Evolutionary conservation across 1,140 invertebrate genomes (phyloP), one percentile per base, ranked within the genome.

Genomic region (Trissolcus basalis): DNA sequence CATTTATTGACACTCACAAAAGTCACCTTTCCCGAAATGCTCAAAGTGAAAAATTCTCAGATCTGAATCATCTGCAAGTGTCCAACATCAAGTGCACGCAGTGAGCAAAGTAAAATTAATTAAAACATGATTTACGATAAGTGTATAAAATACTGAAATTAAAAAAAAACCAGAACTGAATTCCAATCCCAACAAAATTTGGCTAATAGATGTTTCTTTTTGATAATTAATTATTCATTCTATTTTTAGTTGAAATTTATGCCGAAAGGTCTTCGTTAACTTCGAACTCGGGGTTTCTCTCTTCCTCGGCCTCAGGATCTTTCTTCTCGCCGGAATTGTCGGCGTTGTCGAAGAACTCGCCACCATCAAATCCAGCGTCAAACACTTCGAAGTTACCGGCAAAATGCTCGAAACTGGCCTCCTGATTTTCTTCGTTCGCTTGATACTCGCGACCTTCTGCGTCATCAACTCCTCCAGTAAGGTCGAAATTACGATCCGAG

Each of bases 181-280:
- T 11, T 39, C 9, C 9, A 39, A 39, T 39, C n/a, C 9, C n/a
- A n/a, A 39, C n/a, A 39, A 9, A 39, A 39, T 39, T 39, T 39
- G 9, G 9, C 9, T 9, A 39, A 39, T 39, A 8, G 2, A 39
- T 4, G 36, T 27, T 27, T 27, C 33, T 6, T 39, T 39, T 39
- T 39, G 36, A n/a, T 9, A 39, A 39, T n/a, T 11, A 39, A 39
- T 39, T 3, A 11, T 39, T 9, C 9, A 39, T 39, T 39, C 9
- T 2, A 39, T 4, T 44, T 12, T 10, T 3, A 48, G 16, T 19
- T 19, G 10, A 4, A 32, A 9, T 41, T 68, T 61, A 77, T 45
- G 69, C 75, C 3, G 69, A 77, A 27, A 77, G 60, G 55, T 68
- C 58, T 43, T 63, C 63, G 12, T 39, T 43, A 15, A 35, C 51